phyloP scores from a whole-genome alignment of 2,797 vertebrate species.

The Halcyon chelicuti region DNA sequence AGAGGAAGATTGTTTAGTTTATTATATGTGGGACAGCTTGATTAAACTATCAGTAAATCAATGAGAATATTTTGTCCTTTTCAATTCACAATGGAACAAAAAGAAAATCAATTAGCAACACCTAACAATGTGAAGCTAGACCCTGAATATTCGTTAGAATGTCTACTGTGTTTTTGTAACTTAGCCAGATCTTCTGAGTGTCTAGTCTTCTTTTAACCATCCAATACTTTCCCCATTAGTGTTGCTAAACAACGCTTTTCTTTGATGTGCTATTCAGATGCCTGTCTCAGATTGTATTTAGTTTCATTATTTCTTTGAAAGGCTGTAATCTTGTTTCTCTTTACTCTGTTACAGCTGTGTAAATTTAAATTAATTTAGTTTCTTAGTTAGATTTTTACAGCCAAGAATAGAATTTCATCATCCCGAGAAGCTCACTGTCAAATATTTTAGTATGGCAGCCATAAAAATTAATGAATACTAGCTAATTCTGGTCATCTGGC shows the following conservation, averaged over 20 bases:
- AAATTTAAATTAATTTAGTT: constrained; percentile 39
- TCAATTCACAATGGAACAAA: neutral
- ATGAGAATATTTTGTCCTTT: neutral
- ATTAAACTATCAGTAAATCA: neutral
- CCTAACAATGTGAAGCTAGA: neutral
- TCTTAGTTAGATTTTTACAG: neutral
- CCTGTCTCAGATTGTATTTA: constrained; percentile 22
- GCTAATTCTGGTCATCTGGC: neutral
- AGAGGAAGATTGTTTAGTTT: neutral
- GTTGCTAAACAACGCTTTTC: constrained; percentile 52
- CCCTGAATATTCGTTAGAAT: neutral
- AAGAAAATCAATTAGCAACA: constrained; percentile 45
- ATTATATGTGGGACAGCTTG: neutral
- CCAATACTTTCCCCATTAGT: neutral
- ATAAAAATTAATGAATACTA: neutral
- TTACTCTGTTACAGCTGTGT: constrained; percentile 40
- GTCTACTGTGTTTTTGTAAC: neutral
- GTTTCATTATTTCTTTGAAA: constrained; percentile 37
- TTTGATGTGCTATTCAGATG: neutral
- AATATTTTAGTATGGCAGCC: neutral
- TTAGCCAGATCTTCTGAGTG: neutral
- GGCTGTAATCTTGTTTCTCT: constrained; percentile 1
- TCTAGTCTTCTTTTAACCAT: neutral
- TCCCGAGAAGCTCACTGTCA: rapidly evolving
- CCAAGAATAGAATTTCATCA: neutral